Percentiles rank a stretch among this genome's conserved stretches.
These are phyloP conservation scores for Chironomus riparius DNA, from an alignment of 2,888 invertebrate genomes.

Conservation along the genomic window DNA sequence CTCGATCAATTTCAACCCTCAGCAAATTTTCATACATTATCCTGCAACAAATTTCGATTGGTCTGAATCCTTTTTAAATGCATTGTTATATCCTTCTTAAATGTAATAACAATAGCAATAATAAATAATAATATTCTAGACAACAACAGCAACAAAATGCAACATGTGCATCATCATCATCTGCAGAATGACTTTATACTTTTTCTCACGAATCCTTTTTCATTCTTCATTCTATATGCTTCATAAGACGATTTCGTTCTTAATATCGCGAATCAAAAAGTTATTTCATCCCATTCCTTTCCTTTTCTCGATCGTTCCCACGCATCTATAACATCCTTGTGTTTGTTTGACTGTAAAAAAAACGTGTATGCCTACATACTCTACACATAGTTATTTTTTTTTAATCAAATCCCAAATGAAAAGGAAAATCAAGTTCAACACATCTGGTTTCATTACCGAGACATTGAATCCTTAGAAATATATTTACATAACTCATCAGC, in stretches of 20 bases:
- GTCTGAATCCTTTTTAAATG: neutral
- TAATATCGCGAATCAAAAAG: slow-evolving; percentile 22
- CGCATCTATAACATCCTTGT: slow-evolving; percentile 3
- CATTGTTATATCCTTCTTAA: neutral
- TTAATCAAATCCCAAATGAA: neutral
- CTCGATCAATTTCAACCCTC: neutral
- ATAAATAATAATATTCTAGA: neutral
- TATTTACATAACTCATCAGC: neutral
- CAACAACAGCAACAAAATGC: neutral
- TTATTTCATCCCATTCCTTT: neutral
- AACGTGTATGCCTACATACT: neutral
- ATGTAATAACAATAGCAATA: neutral
- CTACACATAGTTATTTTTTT: too few relatives aligned
- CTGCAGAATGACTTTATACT: slow-evolving; percentile 8
- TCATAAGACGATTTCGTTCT: neutral
- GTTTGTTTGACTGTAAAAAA: neutral
- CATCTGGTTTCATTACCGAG: neutral
- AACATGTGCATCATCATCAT: slow-evolving; percentile 8
- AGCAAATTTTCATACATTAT: neutral
- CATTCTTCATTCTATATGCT: neutral
- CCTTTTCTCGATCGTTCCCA: slow-evolving; percentile 1
- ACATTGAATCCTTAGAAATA: neutral
- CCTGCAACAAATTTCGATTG: neutral
- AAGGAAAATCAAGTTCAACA: neutral
- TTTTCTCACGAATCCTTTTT: slow-evolving; percentile 4